A percentile compares a stretch with the other conserved stretches of the same genome.
Evolutionary conservation across 1,140 invertebrate genomes (phyloP).

Genomic region (Holotrichia oblita): DNA sequence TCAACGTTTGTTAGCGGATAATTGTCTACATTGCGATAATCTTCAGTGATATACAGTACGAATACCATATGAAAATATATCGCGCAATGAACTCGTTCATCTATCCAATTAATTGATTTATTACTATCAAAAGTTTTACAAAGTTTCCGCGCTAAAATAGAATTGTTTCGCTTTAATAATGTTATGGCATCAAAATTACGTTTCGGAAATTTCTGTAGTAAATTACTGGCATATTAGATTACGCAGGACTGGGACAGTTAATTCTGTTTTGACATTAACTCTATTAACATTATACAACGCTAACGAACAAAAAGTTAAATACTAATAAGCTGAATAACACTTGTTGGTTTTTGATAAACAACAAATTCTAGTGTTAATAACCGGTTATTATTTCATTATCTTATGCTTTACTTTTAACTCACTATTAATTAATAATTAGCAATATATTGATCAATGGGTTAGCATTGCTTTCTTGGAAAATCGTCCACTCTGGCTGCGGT

Average conservation of each 20-base stretch:
- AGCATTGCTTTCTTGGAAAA: too few relatives aligned
- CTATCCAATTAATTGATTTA: conserved; percentile 9
- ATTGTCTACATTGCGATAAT: conserved; percentile 17
- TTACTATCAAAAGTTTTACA: neutral
- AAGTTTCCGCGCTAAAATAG: neutral
- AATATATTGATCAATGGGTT: too few relatives aligned
- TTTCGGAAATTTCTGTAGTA: neutral
- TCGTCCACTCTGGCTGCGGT: too few relatives aligned
- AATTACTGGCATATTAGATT: neutral
- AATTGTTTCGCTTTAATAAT: neutral
- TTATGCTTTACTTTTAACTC: too few relatives aligned
- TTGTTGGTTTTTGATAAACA: too few relatives aligned
- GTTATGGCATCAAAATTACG: neutral
- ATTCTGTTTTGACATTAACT: too few relatives aligned
- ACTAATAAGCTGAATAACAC: too few relatives aligned
- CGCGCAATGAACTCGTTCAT: neutral
- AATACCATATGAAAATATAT: neutral
- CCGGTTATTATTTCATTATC: too few relatives aligned
- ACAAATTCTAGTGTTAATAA: too few relatives aligned
- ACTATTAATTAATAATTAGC: too few relatives aligned
- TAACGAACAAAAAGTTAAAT: too few relatives aligned
- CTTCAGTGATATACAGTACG: neutral
- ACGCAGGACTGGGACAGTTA: neutral
- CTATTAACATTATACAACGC: too few relatives aligned
- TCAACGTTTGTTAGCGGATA: neutral